phyloP scores from a whole-genome alignment of 2,888 invertebrate species.

The Sinhomidia bicolor region DNA sequence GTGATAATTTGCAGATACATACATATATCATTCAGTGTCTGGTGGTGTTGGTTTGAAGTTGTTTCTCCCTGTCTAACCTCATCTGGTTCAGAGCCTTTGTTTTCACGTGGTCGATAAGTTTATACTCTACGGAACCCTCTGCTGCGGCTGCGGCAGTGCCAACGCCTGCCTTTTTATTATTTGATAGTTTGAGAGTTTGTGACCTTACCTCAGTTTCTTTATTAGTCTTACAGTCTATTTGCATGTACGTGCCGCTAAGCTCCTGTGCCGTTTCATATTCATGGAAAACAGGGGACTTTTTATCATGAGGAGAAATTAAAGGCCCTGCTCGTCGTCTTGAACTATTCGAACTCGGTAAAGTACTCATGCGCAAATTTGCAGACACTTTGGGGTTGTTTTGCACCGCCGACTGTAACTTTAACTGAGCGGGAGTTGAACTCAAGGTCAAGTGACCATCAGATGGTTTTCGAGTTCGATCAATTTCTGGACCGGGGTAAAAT shows the following conservation, averaged over 20 bases:
- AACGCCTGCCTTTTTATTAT: slow-evolving; percentile 53
- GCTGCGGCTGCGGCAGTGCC: neutral
- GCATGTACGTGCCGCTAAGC: slow-evolving; percentile 78
- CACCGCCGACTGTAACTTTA: slow-evolving; percentile 63
- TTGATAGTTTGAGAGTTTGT: slow-evolving; percentile 62
- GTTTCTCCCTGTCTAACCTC: slow-evolving; percentile 77
- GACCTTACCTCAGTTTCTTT: slow-evolving; percentile 66
- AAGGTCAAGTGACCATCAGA: slow-evolving; percentile 74
- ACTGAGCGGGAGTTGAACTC: slow-evolving; percentile 79
- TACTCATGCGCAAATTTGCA: slow-evolving; percentile 42
- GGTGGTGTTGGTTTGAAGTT: slow-evolving; percentile 65
- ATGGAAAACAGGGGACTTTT: slow-evolving; percentile 68
- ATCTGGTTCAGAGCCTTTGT: slow-evolving; percentile 80
- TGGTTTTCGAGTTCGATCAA: slow-evolving; percentile 76
- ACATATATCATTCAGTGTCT: neutral
- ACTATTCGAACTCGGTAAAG: slow-evolving; percentile 73
- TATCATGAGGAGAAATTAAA: slow-evolving; percentile 76
- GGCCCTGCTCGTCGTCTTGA: slow-evolving; percentile 74
- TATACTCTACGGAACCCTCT: slow-evolving; percentile 78
- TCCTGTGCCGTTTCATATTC: slow-evolving; percentile 74
- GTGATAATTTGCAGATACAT: neutral
- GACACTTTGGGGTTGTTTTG: slow-evolving; percentile 54
- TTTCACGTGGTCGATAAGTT: slow-evolving; percentile 79
- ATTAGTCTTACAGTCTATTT: slow-evolving; percentile 77
- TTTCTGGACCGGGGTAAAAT: slow-evolving; percentile 71